Percentiles rank a stretch among this genome's conserved stretches.
Conservation (phyloP, 2,113 vertebrate genomes). For the Climacteris rufus region DNA sequence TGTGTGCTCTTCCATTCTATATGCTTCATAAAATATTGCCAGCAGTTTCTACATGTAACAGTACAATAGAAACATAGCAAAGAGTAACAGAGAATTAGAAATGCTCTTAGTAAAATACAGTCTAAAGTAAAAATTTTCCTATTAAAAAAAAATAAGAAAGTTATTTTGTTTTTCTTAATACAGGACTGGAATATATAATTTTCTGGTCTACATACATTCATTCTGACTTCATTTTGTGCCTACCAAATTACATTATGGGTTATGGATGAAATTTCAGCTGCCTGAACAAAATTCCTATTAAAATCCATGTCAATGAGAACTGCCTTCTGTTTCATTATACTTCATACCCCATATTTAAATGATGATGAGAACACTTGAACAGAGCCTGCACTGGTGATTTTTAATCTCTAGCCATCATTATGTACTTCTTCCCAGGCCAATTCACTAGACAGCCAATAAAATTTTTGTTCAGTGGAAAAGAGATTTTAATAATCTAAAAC, state of each 20-base stretch:
- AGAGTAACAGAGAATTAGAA: neutral
- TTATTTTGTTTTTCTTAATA: neutral
- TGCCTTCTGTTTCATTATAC: neutral
- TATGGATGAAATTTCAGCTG: neutral
- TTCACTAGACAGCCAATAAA: neutral
- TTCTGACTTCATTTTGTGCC: neutral
- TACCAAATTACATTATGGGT: neutral
- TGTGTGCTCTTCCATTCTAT: neutral
- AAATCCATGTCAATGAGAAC: neutral
- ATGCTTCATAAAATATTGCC: neutral
- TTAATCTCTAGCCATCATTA: neutral
- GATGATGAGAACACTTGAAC: neutral
- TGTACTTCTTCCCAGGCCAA: neutral
- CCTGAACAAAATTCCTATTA: neutral
- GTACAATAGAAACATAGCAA: neutral
- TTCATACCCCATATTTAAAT: neutral
- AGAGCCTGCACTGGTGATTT: neutral
- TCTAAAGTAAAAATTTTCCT: neutral
- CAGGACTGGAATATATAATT: neutral
- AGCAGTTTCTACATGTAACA: neutral
- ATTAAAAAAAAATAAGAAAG: neutral
- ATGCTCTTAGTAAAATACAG: neutral
- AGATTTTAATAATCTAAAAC: slow-evolving; percentile 6
- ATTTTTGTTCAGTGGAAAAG: neutral
- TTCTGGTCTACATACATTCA: neutral